Conservation (phyloP, 2,113 vertebrate genomes). For the Aptenodytes forsteri region DNA sequence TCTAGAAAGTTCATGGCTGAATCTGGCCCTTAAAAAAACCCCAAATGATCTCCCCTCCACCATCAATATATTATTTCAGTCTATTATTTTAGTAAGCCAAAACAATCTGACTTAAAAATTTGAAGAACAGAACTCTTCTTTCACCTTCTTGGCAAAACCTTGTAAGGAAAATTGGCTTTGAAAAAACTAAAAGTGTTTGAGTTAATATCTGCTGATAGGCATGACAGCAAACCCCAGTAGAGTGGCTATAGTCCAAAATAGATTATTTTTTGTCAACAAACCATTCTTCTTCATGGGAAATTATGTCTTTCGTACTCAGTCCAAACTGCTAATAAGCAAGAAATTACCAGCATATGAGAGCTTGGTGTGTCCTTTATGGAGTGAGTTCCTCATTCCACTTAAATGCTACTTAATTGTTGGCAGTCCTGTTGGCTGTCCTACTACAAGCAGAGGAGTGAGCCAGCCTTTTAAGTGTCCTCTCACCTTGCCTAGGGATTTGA, state of each 20-base stretch:
- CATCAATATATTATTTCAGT: background rate
- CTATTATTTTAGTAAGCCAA: background rate
- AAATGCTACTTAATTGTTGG: background rate
- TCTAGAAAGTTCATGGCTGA: background rate
- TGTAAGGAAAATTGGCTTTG: background rate
- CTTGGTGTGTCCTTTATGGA: background rate
- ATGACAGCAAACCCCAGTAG: background rate
- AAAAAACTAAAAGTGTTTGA: background rate
- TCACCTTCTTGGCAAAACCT: background rate
- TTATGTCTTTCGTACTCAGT: background rate
- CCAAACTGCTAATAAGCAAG: background rate
- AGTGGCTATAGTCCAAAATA: background rate
- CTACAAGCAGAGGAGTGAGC: background rate
- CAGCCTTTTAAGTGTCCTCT: background rate
- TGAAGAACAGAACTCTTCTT: background rate
- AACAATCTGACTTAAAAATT: background rate
- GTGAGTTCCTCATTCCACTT: background rate
- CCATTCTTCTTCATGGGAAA: background rate
- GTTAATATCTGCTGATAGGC: background rate
- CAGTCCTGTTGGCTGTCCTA: background rate
- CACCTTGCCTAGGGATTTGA: background rate
- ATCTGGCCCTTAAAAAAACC: background rate
- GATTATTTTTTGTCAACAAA: background rate
- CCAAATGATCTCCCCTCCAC: background rate
- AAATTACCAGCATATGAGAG: background rate